Evolutionary conservation across 2,888 invertebrate genomes (phyloP), one percentile per base, ranked within the genome.

Genomic region (Eupithecia subumbrata): DNA sequence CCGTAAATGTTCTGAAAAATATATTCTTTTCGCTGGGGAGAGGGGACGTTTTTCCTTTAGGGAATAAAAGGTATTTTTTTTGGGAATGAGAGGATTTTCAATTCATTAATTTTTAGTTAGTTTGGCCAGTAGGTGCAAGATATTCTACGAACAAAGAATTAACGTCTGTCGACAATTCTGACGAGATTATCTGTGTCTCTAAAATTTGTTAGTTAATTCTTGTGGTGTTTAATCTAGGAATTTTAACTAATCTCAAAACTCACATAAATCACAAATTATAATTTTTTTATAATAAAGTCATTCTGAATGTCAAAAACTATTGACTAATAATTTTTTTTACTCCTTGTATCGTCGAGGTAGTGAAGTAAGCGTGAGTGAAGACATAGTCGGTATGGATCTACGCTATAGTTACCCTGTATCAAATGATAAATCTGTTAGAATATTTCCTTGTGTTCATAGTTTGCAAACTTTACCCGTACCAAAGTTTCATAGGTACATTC

Each of bases 1-100:
- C 52, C 25, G 69, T 69, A 72, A 72, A 72, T 37, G 60, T n/a
- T 76, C 67, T 56, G 68, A 71, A 72, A 71, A 37, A 76, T 67
- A 67, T 69, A 71, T 68, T 60, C 66, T 52, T 67, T 52, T 69
- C 45, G 30, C 52, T 30, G 14, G 69, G 64, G 43, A 43, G 22
- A 43, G 68, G 12, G 68, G 68, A 43, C 68, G 43, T 8, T n/a
- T 45, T 68, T 68, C 14, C 68, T 43, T n/a, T 67, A 5, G 68
- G 43, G 68, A 22, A 68, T 68, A 43, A 22, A 14, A 68, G 67
- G 25, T 66, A 3, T 30, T 30, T 67, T 67, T 64, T 37, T n/a
- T 18, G 25, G 18, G 16, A 64, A 5, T 40, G 40, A 11, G 66
- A 14, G 60, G 60, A 60, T 25, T 60, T 60, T 60, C 60, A 25